Evolutionary conservation across 2,888 invertebrate species (phyloP), one percentile per base, ranked within the genome.

Genomic region (Julus scanicus): DNA sequence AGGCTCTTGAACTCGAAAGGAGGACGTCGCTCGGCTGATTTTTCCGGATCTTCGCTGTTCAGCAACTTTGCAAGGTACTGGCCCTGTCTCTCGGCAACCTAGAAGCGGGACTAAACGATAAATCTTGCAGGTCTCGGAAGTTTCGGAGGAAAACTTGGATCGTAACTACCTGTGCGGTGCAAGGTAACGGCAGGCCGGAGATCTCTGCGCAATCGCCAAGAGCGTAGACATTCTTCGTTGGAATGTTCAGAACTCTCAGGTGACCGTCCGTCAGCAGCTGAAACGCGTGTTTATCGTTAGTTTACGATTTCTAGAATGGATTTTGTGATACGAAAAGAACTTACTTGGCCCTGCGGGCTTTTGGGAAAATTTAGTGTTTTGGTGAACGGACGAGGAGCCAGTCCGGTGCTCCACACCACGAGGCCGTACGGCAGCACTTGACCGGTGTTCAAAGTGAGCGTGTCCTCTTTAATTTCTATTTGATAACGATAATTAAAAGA

Each of bases 371-470:
- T 89, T 44, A 92, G 89, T 3, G 88, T 63, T 40, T 90, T 88
- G 2, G 91, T 92, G 90, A 92, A 92, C 11, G 89, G 89, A 85
- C 91, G 90, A 0, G 92, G 92, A 29, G 92, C 91, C 87, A 93
- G 90, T 0, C 93, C 93, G 5, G 92, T 92, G 89, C 92, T 92
- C 93, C 93, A 92, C 11, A 93, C 92, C 37, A 92, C 92, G 84
- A 93, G 90, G 29, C 92, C 92, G 91, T 92, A 92, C 0, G 91
- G 91, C 37, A 93, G 71, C n/a, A 90, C 89, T 6, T 90, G 90
- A 11, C 92, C 92, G 90, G 91, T 91, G 57, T 90, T 90, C 49
- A 92, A 89, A 44, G 88, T 89, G 11, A 92, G 92, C 89, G 91
- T 90, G 87, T 91, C 90, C 48, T 90, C 87, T 48, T 88, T 90